phyloP scores from a whole-genome alignment of 2,888 invertebrate genomes.

The Halictus quadricinctus region DNA sequence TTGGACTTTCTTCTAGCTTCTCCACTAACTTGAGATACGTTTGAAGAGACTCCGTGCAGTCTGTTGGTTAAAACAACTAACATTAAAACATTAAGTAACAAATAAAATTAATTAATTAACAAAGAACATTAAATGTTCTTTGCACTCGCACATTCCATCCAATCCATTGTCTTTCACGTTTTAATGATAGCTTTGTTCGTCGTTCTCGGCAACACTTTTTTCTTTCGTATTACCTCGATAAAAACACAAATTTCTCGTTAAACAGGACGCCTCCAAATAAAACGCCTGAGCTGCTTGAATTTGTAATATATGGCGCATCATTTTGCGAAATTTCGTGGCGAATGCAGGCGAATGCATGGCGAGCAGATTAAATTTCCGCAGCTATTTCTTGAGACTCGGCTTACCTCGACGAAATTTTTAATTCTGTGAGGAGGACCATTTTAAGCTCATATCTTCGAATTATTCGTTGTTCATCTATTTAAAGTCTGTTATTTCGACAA shows the following conservation, averaged over 20 bases:
- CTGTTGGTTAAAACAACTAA: neutral
- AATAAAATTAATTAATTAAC: too few relatives aligned
- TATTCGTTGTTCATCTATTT: neutral
- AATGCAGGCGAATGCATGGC: neutral
- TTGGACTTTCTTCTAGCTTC: constrained; percentile 15
- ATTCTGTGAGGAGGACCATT: neutral
- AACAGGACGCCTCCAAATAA: neutral
- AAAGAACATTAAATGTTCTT: neutral
- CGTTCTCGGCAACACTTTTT: neutral
- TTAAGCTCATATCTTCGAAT: neutral
- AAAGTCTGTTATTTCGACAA: neutral
- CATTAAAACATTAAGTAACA: too few relatives aligned
- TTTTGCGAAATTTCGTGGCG: neutral
- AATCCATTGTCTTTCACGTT: too few relatives aligned
- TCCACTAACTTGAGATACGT: neutral
- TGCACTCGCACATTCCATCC: neutral
- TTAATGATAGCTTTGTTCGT: neutral
- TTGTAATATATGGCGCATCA: neutral
- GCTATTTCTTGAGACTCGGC: neutral
- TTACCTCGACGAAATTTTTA: neutral
- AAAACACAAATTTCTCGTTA: neutral
- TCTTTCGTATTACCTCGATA: neutral
- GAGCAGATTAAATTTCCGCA: neutral
- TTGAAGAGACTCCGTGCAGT: neutral
- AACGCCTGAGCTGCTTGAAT: neutral